Conservation (phyloP, 2,797 vertebrate species). For the Hephaestus fuliginosus region DNA sequence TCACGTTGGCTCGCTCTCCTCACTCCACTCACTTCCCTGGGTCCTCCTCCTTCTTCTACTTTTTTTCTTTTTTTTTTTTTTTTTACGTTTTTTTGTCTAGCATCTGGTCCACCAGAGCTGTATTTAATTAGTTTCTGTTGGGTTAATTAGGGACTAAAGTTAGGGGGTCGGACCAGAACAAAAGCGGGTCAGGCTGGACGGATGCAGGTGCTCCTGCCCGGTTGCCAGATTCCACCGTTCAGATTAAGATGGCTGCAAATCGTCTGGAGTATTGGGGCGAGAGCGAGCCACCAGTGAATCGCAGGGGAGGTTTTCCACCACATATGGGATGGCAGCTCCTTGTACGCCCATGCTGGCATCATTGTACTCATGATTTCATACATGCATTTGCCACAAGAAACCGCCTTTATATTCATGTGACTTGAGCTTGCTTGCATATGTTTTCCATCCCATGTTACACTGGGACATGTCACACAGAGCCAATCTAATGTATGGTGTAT, state of each 20-base stretch:
- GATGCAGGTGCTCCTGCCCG: constrained; percentile 81
- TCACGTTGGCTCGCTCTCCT: constrained; percentile 58
- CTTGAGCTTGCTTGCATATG: constrained; percentile 15
- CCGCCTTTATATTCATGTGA: neutral
- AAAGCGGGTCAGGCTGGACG: constrained; percentile 83
- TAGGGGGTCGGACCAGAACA: constrained; percentile 82
- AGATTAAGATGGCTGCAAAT: constrained; percentile 81
- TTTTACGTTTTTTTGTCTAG: constrained; percentile 57
- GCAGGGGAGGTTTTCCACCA: constrained; percentile 39
- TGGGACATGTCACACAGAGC: constrained; percentile 34
- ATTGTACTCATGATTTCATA: constrained; percentile 8
- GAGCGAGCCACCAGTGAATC: constrained; percentile 38
- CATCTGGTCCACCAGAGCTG: constrained; percentile 82
- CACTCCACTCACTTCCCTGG: constrained; percentile 48
- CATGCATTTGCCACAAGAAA: neutral
- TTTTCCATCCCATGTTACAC: constrained; percentile 21
- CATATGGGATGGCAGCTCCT: constrained; percentile 31
- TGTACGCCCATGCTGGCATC: constrained; percentile 10
- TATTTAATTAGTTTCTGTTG: constrained; percentile 89
- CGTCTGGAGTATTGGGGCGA: constrained; percentile 64
- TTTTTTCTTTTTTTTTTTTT: constrained; percentile 1
- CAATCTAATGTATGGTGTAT: constrained; percentile 41
- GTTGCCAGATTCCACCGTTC: constrained; percentile 84
- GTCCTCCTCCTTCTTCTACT: constrained; percentile 51
- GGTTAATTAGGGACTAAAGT: constrained; percentile 88